These are phyloP conservation scores for Drymodes brunneopygia DNA, from an alignment of 2,113 vertebrate genomes.

Conservation along the genomic window DNA sequence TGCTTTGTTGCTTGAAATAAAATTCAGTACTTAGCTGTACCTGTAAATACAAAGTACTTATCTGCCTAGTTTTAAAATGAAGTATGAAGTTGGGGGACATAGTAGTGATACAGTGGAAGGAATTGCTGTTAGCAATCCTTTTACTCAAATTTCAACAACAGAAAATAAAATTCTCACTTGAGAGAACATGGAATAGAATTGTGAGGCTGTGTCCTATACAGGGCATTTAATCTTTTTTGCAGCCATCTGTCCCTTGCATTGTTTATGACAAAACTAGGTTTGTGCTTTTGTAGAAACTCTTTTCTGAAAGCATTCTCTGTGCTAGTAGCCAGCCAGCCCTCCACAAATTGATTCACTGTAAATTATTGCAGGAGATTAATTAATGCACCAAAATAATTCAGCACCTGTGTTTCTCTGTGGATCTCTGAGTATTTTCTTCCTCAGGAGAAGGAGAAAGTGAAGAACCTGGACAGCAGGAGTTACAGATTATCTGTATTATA, in stretches of 20 bases:
- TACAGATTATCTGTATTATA: neutral
- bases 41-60: neutral
- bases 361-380: neutral
- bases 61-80: neutral
- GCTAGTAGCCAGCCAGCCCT: neutral
- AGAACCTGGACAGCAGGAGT: neutral
- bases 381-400: neutral
- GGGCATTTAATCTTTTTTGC: neutral
- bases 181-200: neutral
- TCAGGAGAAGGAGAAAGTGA: neutral
- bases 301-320: neutral
- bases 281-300: neutral
- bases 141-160: neutral
- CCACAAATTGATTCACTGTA: neutral
- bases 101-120: neutral
- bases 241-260: neutral
- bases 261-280: neutral
- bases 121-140: neutral
- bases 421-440: neutral
- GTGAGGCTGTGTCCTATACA: neutral
- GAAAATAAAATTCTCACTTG: neutral
- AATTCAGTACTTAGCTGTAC: neutral
- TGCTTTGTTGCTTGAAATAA: neutral
- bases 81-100: neutral
- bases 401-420: neutral